Conservation (phyloP, 1,140 invertebrate species). For the Cephus cinctus region DNA sequence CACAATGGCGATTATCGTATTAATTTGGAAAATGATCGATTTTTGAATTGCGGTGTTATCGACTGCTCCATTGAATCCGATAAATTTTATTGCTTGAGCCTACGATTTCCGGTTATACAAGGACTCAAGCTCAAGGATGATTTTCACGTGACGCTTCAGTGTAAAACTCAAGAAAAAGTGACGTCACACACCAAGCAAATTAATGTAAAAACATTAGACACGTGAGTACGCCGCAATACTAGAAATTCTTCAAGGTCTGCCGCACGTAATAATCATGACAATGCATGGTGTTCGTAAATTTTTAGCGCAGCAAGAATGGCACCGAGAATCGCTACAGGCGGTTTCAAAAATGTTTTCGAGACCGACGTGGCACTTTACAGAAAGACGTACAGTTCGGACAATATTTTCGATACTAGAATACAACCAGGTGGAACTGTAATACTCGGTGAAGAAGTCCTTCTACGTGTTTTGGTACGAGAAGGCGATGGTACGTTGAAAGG, state of each 20-base stretch:
- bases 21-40: slow-evolving; percentile 32
- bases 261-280: background rate
- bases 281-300: background rate
- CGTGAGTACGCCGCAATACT: slow-evolving; percentile 29
- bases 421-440: slow-evolving; percentile 59
- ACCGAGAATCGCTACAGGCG: slow-evolving; percentile 57
- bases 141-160: slow-evolving; percentile 62
- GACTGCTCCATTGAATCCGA: slow-evolving; percentile 36
- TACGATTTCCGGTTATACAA: slow-evolving; percentile 62
- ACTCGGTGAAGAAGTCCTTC: slow-evolving; percentile 65
- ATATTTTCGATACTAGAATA: slow-evolving; percentile 57
- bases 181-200: slow-evolving; percentile 59
- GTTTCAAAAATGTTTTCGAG: slow-evolving; percentile 60
- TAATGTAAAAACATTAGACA: slow-evolving; percentile 37
- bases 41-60: slow-evolving; percentile 39
- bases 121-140: slow-evolving; percentile 65
- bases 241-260: background rate
- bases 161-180: slow-evolving; percentile 61
- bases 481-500: slow-evolving; percentile 59
- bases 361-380: slow-evolving; percentile 62
- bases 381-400: slow-evolving; percentile 49
- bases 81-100: slow-evolving; percentile 55
- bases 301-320: slow-evolving; percentile 46
- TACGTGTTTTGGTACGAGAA: slow-evolving; percentile 60
- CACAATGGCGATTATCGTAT: slow-evolving; percentile 31